phyloP scores from a whole-genome alignment of 2,888 invertebrate species.

The Gymnocheta viridis region DNA sequence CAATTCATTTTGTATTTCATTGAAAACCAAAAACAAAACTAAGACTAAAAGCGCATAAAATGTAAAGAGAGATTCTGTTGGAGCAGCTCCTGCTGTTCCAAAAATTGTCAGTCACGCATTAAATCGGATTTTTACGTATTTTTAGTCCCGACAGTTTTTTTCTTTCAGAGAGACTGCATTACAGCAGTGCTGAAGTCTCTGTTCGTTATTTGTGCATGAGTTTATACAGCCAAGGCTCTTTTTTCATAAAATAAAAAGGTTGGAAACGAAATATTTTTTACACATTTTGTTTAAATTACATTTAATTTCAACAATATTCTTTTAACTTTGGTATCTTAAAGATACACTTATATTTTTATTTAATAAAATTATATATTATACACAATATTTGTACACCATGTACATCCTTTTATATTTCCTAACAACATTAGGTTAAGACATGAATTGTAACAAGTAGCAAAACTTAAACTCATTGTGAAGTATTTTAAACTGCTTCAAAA shows the following conservation, averaged over 20 bases:
- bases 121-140: conserved; percentile 61
- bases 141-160: conserved; percentile 38
- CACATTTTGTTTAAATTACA: too few relatives aligned
- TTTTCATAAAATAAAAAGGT: neutral
- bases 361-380: too few relatives aligned
- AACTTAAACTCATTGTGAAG: too few relatives aligned
- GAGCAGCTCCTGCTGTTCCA: conserved; percentile 42
- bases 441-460: too few relatives aligned
- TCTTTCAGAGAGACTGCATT: conserved; percentile 19
- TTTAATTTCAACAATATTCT: too few relatives aligned
- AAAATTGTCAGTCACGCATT: conserved; percentile 66
- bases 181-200: neutral
- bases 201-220: neutral
- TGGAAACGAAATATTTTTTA: too few relatives aligned
- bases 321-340: too few relatives aligned
- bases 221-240: neutral
- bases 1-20: neutral
- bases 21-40: neutral
- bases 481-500: too few relatives aligned
- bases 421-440: too few relatives aligned
- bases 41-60: conserved; percentile 5
- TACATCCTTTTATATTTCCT: too few relatives aligned
- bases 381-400: too few relatives aligned
- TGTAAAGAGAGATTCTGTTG: conserved; percentile 14
- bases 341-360: too few relatives aligned